Evolutionary conservation across 2,113 vertebrate species (phyloP), one percentile per base, ranked within the genome.

Genomic region (Prinia subflava): DNA sequence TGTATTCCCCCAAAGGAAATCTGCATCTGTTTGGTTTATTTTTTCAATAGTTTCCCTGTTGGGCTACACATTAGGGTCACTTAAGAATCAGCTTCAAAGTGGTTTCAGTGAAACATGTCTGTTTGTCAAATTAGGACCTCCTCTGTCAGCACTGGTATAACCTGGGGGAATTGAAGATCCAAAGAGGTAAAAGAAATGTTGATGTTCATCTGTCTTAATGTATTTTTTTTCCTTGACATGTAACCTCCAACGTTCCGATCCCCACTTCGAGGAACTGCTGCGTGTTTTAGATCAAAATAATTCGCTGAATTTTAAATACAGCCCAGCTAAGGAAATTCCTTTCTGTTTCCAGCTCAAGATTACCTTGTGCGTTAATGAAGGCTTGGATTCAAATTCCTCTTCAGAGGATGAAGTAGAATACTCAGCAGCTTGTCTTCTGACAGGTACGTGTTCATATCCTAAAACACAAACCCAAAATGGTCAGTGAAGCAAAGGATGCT

Each of bases 341-440:
- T 47, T 63, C 49, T 71, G 9, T 76, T 94, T 68, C 59, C 81
- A 91, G 79, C 56, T 57, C 64, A 62, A 65, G 47, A 55, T 97
- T 98, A 99, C 99, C 99, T 98, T 98, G 87, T 89, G 87, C 31
- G 13, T 91, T 55, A 93, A 83, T 3, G 96, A 95, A 78, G 87
- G 56, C 37, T 94, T 96, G 60, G 97, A 97, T 53, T 98, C 94
- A n/a, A 86, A 83, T 49, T 97, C 98, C 23, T 98, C 98, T 88
- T 98, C 98, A 0, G 98, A 99, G 8, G 98, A 98, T 60, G 95
- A 96, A 37, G 94, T 93, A 37, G 74, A 89, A 39, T 67, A 75
- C 31, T 92, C 94, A 9, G 56, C 47, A 70, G 71, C 80, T 74
- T 96, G 96, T 28, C 57, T 89, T 89, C 82, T 87, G 50, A 57